phyloP scores from a whole-genome alignment of 2,797 vertebrate genomes.

The Streptopelia turtur region DNA sequence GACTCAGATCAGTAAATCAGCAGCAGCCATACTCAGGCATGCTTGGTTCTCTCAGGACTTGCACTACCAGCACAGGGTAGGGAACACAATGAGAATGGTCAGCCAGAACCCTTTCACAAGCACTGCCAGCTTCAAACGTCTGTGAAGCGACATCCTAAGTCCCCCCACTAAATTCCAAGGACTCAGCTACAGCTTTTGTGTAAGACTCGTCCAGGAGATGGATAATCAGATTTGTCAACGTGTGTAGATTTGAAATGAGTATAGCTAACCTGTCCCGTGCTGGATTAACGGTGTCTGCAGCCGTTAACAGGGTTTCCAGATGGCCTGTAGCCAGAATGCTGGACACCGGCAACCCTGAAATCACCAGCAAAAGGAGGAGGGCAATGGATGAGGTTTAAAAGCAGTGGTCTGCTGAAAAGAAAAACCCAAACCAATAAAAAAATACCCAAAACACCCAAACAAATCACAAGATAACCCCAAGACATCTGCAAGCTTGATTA shows the following conservation, averaged over 20 bases:
- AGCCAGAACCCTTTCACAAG: neutral
- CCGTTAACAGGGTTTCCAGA: neutral
- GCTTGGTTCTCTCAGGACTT: neutral
- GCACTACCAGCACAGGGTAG: neutral
- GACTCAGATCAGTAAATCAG: neutral
- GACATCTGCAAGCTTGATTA: neutral
- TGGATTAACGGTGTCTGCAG: neutral
- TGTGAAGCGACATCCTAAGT: neutral
- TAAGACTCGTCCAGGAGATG: neutral
- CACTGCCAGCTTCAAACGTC: neutral
- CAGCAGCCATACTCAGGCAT: neutral
- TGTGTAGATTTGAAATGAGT: neutral
- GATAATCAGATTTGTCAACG: neutral
- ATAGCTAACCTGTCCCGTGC: neutral
- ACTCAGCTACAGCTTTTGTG: neutral
- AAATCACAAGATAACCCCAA: neutral
- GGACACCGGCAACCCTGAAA: neutral
- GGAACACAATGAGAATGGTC: neutral
- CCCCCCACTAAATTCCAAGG: neutral
- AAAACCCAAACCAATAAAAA: neutral
- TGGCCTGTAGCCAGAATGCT: neutral
- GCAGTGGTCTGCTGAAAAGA: neutral
- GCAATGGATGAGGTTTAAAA: neutral
- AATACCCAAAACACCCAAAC: neutral
- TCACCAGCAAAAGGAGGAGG: neutral